phyloP scores from a whole-genome alignment of 23 tunicate species.

The Ascidia mentula region DNA sequence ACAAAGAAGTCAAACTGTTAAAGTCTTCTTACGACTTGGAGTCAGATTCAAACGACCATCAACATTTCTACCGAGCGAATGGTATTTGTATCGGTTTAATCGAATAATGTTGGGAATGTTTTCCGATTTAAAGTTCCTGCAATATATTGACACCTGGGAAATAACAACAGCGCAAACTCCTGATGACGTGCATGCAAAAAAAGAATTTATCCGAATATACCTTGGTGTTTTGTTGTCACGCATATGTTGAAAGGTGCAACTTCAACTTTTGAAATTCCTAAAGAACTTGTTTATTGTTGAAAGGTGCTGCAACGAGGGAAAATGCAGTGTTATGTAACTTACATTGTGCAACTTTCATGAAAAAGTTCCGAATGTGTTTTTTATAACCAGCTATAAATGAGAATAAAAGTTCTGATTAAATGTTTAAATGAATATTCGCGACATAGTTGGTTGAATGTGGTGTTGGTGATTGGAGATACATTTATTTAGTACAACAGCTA shows the following conservation, averaged over 20 bases:
- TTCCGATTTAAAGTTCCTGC: neutral
- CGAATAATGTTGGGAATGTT: neutral
- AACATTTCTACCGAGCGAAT: constrained; percentile 3
- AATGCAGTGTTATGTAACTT: too few species aligned
- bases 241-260: neutral
- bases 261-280: too few species aligned
- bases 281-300: neutral
- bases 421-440: too few species aligned
- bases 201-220: neutral
- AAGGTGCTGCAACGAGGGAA: too few species aligned
- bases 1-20: constrained; percentile 9
- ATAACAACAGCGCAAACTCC: neutral
- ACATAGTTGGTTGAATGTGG: too few species aligned
- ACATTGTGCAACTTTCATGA: too few species aligned
- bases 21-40: constrained; percentile 10
- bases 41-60: neutral
- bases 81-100: constrained; percentile 24
- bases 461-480: too few species aligned
- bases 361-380: too few species aligned
- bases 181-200: neutral
- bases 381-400: too few species aligned
- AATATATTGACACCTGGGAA: constrained; percentile 40
- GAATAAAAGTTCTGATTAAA: too few species aligned
- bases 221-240: neutral
- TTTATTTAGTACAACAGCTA: too few species aligned